These are phyloP conservation scores for Empis stercorea DNA, from an alignment of 2,888 invertebrate species.

Conservation along the genomic window DNA sequence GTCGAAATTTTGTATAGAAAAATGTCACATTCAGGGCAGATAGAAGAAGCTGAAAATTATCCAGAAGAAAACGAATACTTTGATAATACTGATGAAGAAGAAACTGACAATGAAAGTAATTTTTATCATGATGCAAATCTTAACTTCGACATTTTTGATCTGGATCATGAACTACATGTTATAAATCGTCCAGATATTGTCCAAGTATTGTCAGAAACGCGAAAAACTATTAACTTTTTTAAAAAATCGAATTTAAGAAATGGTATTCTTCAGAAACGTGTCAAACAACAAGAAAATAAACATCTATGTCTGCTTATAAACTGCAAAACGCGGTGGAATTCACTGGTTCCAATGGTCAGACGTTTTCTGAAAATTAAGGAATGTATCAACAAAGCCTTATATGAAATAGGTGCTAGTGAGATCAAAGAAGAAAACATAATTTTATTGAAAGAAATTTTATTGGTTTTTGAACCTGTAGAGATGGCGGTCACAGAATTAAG, in stretches of 20 bases:
- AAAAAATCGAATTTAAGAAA: constrained; percentile 9
- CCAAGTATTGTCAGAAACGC: background rate
- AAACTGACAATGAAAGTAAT: background rate
- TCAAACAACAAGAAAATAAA: constrained; percentile 6
- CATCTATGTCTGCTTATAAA: constrained; percentile 9
- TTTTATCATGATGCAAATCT: background rate
- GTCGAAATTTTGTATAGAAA: background rate
- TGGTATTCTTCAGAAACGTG: constrained; percentile 7
- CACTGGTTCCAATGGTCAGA: constrained; percentile 4
- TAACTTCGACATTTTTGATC: background rate
- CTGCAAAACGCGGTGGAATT: constrained; percentile 12
- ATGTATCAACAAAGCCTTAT: background rate
- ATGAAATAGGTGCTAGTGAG: background rate
- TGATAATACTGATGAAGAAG: background rate
- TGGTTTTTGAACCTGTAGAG: background rate
- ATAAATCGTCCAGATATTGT: background rate
- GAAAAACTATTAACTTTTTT: constrained; percentile 10
- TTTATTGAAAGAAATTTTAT: background rate
- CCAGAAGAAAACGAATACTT: background rate
- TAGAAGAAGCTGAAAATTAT: background rate
- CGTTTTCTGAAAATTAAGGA: background rate
- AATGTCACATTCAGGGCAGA: background rate
- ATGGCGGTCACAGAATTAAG: background rate
- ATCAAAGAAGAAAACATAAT: background rate
- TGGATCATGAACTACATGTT: background rate